Evolutionary conservation across 2,113 vertebrate genomes (phyloP), one percentile per base, ranked within the genome.

Genomic region (Echinops telfairi): DNA sequence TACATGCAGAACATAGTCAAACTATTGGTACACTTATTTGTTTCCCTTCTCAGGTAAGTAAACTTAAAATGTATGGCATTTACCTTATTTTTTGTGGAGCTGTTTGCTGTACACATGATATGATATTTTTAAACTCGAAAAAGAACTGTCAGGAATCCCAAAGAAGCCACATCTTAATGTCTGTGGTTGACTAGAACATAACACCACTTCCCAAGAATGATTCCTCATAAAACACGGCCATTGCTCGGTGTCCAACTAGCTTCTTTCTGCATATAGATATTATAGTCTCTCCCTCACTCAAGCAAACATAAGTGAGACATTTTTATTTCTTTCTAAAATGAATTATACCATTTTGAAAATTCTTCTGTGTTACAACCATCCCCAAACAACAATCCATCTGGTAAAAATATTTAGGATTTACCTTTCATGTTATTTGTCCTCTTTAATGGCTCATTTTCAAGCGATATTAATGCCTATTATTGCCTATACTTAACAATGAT

Each of bases 261-360:
- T 93, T 31, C 81, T 9, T 64, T 38, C 76, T 60, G 62, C 1
- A 29, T 0, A 16, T 47, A 84, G 80, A 43, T 58, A 19, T 68
- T 66, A 0, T 1, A 86, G 95, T 3, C 0, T 16, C 38, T 7
- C 90, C 57, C 57, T 91, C 33, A 79, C 5, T 0, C 0, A 89
- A 90, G 16, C 23, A 58, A 92, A 47, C 16, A 23, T 25, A 60
- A 15, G 0, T 4, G 25, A 94, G 77, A 82, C 17, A 40, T 27
- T 87, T 86, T 94, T 16, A 62, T 47, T 84, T 79, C 91, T 83
- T 17, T 86, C 86, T 95, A 62, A 62, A 38, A 62, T 91, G 22
- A 89, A 83, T 60, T 86, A n/a, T 58, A 90, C 0, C n/a, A 75
- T 27, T 71, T 91, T 84, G 25, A 89, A 89, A 95, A 90, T 92